A percentile compares a stretch with the other conserved stretches of the same genome.
Evolutionary conservation across 2,888 invertebrate genomes (phyloP).

Genomic region (Papilio elwesi): DNA sequence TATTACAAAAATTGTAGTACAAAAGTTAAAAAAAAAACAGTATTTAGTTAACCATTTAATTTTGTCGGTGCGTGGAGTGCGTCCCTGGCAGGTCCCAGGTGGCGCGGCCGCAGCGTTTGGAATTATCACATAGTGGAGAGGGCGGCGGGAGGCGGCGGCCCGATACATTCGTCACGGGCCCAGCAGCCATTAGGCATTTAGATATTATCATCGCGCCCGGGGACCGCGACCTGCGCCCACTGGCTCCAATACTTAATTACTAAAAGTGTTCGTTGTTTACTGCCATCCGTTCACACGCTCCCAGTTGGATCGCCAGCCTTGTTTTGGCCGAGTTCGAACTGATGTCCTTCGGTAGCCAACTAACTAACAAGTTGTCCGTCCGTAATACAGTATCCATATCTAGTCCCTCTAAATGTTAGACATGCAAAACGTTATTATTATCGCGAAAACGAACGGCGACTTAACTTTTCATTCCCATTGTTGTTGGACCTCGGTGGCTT

Average conservation of each 20-base stretch:
- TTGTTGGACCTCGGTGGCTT: no score
- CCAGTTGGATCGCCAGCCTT: conserved; percentile 11
- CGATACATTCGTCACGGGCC: conserved; percentile 84
- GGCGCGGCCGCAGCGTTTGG: conserved; percentile 85
- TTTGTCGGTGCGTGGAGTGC: conserved; percentile 55
- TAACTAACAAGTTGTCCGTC: not conserved
- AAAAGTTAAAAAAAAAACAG: no score
- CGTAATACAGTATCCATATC: not conserved
- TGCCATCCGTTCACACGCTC: conserved; percentile 20
- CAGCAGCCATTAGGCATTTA: conserved; percentile 86
- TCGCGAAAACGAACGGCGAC: no score
- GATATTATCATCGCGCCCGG: conserved; percentile 81
- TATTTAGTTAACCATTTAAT: conserved; percentile 23
- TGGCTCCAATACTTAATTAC: conserved; percentile 81
- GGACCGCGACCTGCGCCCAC: conserved; percentile 78
- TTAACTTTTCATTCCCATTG: no score
- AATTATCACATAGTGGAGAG: conserved; percentile 84
- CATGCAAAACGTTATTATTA: no score
- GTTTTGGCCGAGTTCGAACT: conserved; percentile 5
- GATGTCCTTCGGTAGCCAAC: not conserved
- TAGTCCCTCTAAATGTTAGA: no score
- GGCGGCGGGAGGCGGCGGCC: conserved; percentile 57
- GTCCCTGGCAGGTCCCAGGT: conserved; percentile 81
- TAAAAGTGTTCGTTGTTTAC: conserved; percentile 77
- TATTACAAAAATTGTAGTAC: no score